phyloP scores from a whole-genome alignment of 2,888 invertebrate genomes.

The Hyposoter dolosus region DNA sequence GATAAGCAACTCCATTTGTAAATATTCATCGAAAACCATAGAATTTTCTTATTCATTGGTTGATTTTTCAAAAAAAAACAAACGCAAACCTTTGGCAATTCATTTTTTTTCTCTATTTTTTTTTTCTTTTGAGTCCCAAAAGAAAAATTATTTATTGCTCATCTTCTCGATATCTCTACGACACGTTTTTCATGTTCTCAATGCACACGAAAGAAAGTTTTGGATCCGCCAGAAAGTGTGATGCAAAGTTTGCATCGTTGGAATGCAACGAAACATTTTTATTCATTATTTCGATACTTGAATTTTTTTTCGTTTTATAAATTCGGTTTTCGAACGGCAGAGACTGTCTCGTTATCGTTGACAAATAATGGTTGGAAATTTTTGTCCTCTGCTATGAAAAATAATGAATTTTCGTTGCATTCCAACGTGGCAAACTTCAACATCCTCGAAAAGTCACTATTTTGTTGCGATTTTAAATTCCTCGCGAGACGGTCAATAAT shows the following conservation, averaged over 20 bases:
- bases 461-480: background rate
- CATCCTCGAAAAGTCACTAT: background rate
- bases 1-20: slow-evolving; percentile 39
- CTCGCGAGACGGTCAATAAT: slow-evolving; percentile 6
- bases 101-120: slow-evolving; percentile 9
- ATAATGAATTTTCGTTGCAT: no score
- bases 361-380: no score
- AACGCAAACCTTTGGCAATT: no score
- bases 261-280: no score
- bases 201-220: slow-evolving; percentile 2
- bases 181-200: slow-evolving; percentile 1
- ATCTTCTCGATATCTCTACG: slow-evolving; percentile 3
- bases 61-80: slow-evolving; percentile 4
- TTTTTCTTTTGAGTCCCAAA: slow-evolving; percentile 7
- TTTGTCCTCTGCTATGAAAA: no score
- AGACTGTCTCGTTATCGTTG: no score
- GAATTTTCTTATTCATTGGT: background rate
- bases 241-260: no score
- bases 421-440: no score
- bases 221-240: background rate
- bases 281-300: no score
- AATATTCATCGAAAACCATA: slow-evolving; percentile 43
- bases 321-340: no score
- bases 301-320: no score
- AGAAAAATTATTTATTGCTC: background rate